Evolutionary conservation across 2,113 vertebrate species (phyloP).

Genomic region (Rhynchopsitta pachyrhyncha): DNA sequence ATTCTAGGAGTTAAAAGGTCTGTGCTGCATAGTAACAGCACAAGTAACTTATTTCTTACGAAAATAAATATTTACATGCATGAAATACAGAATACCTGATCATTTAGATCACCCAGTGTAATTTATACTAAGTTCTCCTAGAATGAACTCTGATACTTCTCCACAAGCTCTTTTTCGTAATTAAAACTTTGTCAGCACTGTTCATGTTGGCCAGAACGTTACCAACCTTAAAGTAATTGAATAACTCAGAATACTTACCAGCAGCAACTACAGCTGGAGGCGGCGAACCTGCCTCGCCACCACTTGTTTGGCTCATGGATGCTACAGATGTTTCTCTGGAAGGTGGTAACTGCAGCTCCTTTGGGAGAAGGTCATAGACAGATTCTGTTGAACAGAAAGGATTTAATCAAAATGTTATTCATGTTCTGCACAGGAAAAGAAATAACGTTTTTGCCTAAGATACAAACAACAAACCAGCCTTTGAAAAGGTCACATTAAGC

Average conservation of each 20-base stretch:
- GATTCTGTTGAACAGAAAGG: conserved; percentile 78
- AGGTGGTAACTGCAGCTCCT: conserved; percentile 91
- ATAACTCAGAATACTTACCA: conserved; percentile 84
- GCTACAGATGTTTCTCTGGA: conserved; percentile 83
- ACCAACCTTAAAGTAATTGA: not conserved
- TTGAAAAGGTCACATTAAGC: not conserved
- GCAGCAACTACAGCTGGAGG: conserved; percentile 87
- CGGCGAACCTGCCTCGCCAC: conserved; percentile 91
- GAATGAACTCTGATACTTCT: conserved; percentile 58
- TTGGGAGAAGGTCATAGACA: conserved; percentile 96
- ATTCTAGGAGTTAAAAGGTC: conserved; percentile 30
- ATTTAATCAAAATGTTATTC: not conserved
- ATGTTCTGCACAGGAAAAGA: not conserved
- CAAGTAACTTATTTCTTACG: not conserved
- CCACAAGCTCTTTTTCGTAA: conserved; percentile 17
- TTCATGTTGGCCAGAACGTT: conserved; percentile 75
- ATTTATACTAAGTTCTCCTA: not conserved
- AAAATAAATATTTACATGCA: not conserved
- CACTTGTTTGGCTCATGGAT: conserved; percentile 97
- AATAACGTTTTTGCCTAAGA: not conserved
- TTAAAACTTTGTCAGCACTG: conserved; percentile 80
- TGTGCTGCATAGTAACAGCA: not conserved
- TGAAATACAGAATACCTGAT: not conserved
- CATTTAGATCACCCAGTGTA: not conserved
- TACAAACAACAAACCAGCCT: accelerated